Percentiles rank a stretch among this genome's conserved stretches.
Evolutionary conservation across 2,113 vertebrate species (phyloP).

Genomic region (Oxygymnocypris stewartii): DNA sequence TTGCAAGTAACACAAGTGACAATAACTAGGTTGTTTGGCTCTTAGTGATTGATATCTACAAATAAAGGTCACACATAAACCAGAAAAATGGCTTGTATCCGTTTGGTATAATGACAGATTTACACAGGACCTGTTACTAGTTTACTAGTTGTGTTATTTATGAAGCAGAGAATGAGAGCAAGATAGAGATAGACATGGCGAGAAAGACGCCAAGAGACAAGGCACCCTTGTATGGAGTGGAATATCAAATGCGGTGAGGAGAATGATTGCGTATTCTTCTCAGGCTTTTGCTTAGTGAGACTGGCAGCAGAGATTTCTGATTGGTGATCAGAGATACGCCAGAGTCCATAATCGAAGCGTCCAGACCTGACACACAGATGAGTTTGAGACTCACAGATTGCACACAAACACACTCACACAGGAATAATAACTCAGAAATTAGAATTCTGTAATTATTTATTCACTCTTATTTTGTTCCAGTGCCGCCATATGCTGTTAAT

Average conservation of each 20-base stretch:
- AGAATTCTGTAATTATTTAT: neutral
- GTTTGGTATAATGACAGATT: constrained; percentile 30
- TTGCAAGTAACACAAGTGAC: neutral
- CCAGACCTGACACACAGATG: constrained; percentile 17
- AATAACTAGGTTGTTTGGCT: neutral
- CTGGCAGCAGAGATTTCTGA: constrained; percentile 36
- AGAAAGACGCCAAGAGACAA: constrained; percentile 25
- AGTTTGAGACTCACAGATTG: neutral
- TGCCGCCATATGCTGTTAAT: neutral
- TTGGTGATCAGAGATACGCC: constrained; percentile 48
- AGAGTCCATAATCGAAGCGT: constrained; percentile 23
- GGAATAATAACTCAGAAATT: constrained; percentile 14
- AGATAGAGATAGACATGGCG: neutral
- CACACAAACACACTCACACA: constrained; percentile 6
- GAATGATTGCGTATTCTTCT: constrained; percentile 46
- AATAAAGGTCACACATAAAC: neutral
- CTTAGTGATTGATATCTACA: neutral
- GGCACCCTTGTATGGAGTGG: constrained; percentile 19
- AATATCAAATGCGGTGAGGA: constrained; percentile 26
- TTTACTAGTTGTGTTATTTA: constrained; percentile 29
- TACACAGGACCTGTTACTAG: constrained; percentile 5
- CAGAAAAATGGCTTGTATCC: neutral
- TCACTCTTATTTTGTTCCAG: neutral
- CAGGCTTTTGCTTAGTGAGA: constrained; percentile 38
- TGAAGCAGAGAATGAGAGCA: constrained; percentile 30